These are phyloP conservation scores for Sander lucioperca DNA, from an alignment of 2,113 vertebrate genomes.

Conservation along the genomic window DNA sequence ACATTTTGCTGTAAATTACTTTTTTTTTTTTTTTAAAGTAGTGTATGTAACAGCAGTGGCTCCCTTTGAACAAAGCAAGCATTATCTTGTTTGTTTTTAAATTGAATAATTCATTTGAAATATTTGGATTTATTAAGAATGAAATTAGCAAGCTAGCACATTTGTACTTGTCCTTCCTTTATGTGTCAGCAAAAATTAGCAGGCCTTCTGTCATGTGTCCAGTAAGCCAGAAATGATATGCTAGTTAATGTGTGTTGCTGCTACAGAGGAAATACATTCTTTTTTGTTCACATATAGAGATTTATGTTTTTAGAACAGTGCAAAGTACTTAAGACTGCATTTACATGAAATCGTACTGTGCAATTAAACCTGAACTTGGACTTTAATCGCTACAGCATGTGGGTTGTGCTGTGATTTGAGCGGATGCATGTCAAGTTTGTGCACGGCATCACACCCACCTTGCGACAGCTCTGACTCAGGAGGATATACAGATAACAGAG, in stretches of 20 bases:
- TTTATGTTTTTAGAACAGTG: constrained; percentile 4
- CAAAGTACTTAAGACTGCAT: constrained; percentile 24
- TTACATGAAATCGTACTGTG: constrained; percentile 7
- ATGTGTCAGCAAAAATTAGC: no score
- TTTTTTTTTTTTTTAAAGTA: neutral
- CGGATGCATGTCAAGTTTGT: constrained; percentile 21
- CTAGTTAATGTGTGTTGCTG: neutral
- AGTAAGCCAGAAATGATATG: neutral
- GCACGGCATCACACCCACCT: constrained; percentile 26
- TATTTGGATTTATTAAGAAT: no score
- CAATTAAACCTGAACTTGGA: constrained; percentile 55
- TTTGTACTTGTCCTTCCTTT: neutral
- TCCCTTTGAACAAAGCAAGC: neutral
- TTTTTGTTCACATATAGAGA: neutral
- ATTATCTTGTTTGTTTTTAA: no score
- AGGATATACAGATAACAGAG: constrained; percentile 32
- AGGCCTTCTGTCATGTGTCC: no score
- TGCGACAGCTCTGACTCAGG: constrained; percentile 44
- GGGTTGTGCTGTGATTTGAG: constrained; percentile 28
- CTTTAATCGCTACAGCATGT: constrained; percentile 33
- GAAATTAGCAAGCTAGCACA: no score
- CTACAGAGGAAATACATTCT: neutral
- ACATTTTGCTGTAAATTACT: neutral
- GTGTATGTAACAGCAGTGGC: neutral
- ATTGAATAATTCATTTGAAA: no score